phyloP scores from a whole-genome alignment of 2,113 vertebrate species.

The Sminthopsis crassicaudata region DNA sequence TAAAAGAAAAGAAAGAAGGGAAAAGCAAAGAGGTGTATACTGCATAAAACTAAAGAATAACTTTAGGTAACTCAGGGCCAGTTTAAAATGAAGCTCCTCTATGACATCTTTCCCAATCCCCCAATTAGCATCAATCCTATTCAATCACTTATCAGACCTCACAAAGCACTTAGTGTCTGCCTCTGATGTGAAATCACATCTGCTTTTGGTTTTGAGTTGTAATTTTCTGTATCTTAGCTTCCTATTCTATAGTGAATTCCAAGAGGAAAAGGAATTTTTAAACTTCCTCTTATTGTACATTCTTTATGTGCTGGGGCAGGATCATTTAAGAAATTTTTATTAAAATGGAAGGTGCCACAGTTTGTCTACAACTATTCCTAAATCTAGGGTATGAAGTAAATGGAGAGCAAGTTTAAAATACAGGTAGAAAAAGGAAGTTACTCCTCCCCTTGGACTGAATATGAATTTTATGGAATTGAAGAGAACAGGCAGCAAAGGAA shows the following conservation, averaged over 20 bases:
- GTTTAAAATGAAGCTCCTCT: neutral
- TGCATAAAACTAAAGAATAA: conserved; percentile 18
- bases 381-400: neutral
- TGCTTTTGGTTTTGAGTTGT: neutral
- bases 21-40: conserved; percentile 4
- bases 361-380: neutral
- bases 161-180: neutral
- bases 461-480: neutral
- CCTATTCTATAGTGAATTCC: neutral
- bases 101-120: neutral
- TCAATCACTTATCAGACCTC: neutral
- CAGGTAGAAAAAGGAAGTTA: neutral
- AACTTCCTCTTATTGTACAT: neutral
- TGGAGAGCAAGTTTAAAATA: conserved; percentile 11
- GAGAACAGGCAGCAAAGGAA: neutral
- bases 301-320: neutral
- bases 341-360: neutral
- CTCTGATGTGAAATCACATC: neutral
- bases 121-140: conserved; percentile 3
- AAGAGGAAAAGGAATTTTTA: neutral
- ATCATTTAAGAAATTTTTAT: neutral
- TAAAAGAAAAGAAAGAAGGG: neutral
- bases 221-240: neutral
- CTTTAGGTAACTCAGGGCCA: neutral
- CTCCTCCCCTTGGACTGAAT: neutral